Conservation (phyloP, 2,797 vertebrate genomes). For the Chaenodraco wilsoni region DNA sequence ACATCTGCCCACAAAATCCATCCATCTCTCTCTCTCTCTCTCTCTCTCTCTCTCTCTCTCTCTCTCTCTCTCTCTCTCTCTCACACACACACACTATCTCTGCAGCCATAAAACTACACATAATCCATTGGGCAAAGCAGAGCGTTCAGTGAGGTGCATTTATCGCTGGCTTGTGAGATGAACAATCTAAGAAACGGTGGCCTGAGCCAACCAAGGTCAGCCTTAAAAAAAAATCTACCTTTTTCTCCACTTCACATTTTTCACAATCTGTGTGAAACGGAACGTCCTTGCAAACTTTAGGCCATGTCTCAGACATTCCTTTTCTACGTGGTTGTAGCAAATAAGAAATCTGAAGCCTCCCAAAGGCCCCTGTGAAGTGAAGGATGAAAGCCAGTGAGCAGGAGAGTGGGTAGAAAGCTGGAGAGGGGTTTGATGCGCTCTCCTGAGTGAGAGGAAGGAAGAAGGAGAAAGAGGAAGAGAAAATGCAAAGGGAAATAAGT, state of each 20-base stretch:
- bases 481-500: constrained; percentile 55
- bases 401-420: constrained; percentile 73
- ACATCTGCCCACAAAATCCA: constrained; percentile 81
- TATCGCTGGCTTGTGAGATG: constrained; percentile 41
- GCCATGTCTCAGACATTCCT: constrained; percentile 68
- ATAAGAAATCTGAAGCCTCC: constrained; percentile 75
- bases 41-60: constrained; percentile 2
- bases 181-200: constrained; percentile 55
- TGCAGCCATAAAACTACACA: constrained; percentile 27
- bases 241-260: constrained; percentile 19
- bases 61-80: constrained; percentile 9
- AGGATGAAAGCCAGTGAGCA: constrained; percentile 80
- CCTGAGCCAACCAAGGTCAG: constrained; percentile 48
- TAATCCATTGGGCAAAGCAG: constrained; percentile 35
- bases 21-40: constrained; percentile 43
- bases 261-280: constrained; percentile 51
- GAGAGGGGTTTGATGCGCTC: constrained; percentile 77
- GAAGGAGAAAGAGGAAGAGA: constrained; percentile 30
- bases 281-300: constrained; percentile 82
- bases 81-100: constrained; percentile 10
- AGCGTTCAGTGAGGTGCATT: constrained; percentile 36
- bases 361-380: constrained; percentile 77
- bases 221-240: constrained; percentile 14
- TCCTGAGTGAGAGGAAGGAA: constrained; percentile 67
- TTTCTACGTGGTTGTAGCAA: constrained; percentile 71